phyloP scores from a whole-genome alignment of 2,113 vertebrate species.

The Dromaius novaehollandiae region DNA sequence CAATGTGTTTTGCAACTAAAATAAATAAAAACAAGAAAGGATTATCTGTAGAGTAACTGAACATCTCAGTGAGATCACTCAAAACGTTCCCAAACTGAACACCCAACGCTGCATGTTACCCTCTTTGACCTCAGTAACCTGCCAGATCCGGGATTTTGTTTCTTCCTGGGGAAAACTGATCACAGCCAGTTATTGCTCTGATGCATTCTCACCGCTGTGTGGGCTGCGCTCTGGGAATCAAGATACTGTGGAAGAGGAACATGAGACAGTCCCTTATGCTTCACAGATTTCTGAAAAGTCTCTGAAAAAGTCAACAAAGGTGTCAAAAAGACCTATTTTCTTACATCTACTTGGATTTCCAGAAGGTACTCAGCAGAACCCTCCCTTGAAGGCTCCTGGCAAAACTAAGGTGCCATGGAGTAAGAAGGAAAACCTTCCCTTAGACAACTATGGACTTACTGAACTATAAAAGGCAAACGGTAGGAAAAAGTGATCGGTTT shows the following conservation, averaged over 20 bases:
- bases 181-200: neutral
- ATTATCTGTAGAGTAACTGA: neutral
- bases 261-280: neutral
- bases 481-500: neutral
- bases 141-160: neutral
- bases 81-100: neutral
- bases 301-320: neutral
- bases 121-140: neutral
- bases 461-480: neutral
- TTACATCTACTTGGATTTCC: neutral
- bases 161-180: neutral
- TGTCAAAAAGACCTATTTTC: neutral
- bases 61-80: neutral
- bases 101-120: neutral
- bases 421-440: neutral
- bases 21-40: neutral
- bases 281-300: neutral
- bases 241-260: neutral
- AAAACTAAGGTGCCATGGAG: neutral
- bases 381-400: neutral
- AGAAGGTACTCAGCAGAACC: fast-evolving
- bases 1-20: neutral
- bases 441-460: neutral
- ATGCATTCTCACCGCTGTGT: neutral
- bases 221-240: fast-evolving